Evolutionary conservation across 1,140 invertebrate genomes (phyloP).

Genomic region (Lepidurus arcticus): DNA sequence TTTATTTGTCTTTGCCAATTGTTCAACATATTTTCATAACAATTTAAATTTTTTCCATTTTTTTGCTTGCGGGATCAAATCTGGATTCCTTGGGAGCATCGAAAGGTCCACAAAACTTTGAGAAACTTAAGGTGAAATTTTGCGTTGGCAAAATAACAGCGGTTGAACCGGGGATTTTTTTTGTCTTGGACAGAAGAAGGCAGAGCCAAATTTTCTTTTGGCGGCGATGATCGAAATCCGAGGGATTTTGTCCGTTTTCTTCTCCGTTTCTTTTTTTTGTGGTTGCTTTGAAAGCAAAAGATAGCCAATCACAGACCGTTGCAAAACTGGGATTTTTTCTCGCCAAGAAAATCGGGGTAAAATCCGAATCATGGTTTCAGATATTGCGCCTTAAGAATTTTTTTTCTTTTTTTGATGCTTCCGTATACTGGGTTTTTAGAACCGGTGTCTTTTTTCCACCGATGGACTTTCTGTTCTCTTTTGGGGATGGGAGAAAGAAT

Average conservation of each 20-base stretch:
- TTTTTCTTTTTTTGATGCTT: neutral
- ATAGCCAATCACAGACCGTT: slow-evolving; percentile 14
- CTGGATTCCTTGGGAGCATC: neutral
- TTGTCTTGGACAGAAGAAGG: slow-evolving; percentile 3
- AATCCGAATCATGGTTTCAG: neutral
- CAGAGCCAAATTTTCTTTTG: neutral
- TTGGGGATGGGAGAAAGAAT: neutral
- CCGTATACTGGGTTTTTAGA: neutral
- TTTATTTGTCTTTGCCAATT: no score
- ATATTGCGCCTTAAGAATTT: neutral
- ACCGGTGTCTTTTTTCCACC: no score
- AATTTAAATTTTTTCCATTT: neutral
- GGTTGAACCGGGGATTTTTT: neutral
- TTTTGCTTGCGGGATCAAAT: neutral
- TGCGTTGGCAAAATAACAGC: neutral
- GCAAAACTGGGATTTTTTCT: neutral
- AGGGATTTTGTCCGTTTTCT: neutral
- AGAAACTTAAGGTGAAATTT: neutral
- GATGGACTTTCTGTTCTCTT: no score
- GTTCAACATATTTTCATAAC: no score
- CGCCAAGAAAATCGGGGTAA: neutral
- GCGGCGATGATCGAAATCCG: neutral
- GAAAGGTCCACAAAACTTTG: neutral
- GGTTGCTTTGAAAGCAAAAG: slow-evolving; percentile 8
- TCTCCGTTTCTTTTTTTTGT: neutral